Base-by-base conservation (phyloP, 2,888 invertebrate species). In the Brenthis ino region DNA sequence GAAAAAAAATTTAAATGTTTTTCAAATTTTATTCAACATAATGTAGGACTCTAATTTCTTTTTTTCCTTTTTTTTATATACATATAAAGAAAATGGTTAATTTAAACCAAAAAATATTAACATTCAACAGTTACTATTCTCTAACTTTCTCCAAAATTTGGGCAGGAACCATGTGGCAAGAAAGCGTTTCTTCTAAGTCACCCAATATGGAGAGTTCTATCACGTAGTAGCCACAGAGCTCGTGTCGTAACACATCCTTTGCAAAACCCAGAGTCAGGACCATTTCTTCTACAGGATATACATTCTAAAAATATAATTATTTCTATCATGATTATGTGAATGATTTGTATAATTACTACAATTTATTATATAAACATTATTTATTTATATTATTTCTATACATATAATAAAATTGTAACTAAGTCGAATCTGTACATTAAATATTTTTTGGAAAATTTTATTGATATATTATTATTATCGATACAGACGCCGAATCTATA, bases 141-240 rank as follows among this genome's bases (percentile, higher is more conserved):
- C 64, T 64, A 13, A 64, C 55, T 65, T 73, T 69, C 33, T 74
- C 71, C 2, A 58, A 48, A 43, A 75, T 64, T 13, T 63, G 64
- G 11, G 68, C 48, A 6, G 78, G 74, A 72, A 79, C 68, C 69
- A 80, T 20, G 57, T 84, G 78, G 64, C 86, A 87, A 0, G 84
- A 79, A 0, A 79, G 3, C 47, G 70, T 70, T 0, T 78, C 71
- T 0, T 72, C 13, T 0, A 66, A 64, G 0, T 77, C 48, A 0
- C 77, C 57, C 0, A 70, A 12, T 1, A 85, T 64, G 0, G 72
- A 58, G 1, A 85, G 0, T 8, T 74, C 58, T 8, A 81, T 54
- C 0, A 68, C 61, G 47, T 87, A 86, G 0, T 77, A 78, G 0
- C 88, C 89, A 55, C 83, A 82, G 53, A 82, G 81, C 6, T 87